Conservation (phyloP, 2,888 invertebrate species). For the Andrena hattorfiana region DNA sequence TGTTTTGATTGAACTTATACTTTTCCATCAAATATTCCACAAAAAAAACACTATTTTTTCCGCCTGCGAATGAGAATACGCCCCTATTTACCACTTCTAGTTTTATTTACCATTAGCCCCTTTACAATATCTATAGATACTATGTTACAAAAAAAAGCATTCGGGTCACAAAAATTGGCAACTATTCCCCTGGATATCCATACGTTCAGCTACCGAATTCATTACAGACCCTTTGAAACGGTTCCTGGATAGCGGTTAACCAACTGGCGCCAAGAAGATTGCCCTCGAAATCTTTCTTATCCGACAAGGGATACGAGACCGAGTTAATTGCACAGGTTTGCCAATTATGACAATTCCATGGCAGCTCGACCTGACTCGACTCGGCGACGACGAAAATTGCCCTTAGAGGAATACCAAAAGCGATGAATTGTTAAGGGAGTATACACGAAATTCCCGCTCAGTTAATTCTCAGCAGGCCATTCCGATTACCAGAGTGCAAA, state of each 20-base stretch:
- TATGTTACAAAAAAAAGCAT: not conserved
- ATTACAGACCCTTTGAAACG: not conserved
- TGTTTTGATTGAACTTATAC: no score
- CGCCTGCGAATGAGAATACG: no score
- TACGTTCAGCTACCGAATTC: not conserved
- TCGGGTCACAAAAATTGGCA: not conserved
- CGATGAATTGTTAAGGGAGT: conserved; percentile 34
- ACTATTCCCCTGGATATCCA: not conserved
- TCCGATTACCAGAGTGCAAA: conserved; percentile 24
- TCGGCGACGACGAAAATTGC: conserved; percentile 32
- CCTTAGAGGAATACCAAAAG: conserved; percentile 19
- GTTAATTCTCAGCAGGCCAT: conserved; percentile 38
- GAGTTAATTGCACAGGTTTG: conserved; percentile 68
- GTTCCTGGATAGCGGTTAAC: not conserved
- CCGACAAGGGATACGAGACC: conserved; percentile 21
- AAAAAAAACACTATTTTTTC: no score
- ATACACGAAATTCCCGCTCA: conserved; percentile 33
- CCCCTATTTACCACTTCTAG: no score
- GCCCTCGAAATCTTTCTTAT: conserved; percentile 48
- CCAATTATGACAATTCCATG: conserved; percentile 66
- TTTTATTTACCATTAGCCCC: no score
- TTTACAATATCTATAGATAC: no score
- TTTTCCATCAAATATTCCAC: no score
- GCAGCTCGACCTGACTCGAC: not conserved
- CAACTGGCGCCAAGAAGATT: conserved; percentile 19